Evolutionary conservation across 2,888 invertebrate species (phyloP), one percentile per base, ranked within the genome.

Genomic region (Nebria salina): DNA sequence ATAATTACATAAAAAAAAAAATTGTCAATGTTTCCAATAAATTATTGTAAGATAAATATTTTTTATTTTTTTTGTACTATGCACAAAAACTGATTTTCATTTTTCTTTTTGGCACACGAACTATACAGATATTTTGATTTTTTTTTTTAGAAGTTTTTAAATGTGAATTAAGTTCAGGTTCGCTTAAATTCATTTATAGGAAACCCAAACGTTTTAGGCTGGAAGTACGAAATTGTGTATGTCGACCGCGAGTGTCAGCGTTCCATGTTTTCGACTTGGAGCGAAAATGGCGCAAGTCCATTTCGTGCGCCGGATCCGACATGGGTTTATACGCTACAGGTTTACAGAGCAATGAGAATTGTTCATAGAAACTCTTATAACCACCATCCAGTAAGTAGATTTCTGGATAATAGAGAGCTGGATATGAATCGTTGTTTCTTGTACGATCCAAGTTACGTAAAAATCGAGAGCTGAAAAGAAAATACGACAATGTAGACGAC

Each of bases 351-450:
- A 34, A 34, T 34, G 34, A 34, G 34, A 34, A 92, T 0, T 90
- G 89, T 84, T 93, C 91, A 88, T 92, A 97, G 90, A 99, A 98
- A 43, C 92, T 91, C 86, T 96, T 94, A 89, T 97, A 97, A 66
- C 97, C 97, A 1, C 97, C 97, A 86, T 97, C 95, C 34, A 99
- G 91, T 1, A 99, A 90, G 89, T 99, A 99, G 1, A 98, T 90
- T 89, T 99, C 99, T 0, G 98, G 98, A 90, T 96, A 97, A 87
- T 95, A 91, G 0, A 99, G 91, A 0, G 92, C 90, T 0, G 99
- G 99, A 89, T 98, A 98, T 83, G 91, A 91, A 77, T 94, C 94
- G 82, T 92, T 93, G 89, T 98, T 97, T 68, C 92, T 90, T 15
- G 93, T 93, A 0, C 99, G 92, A 89, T 99, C 98, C 42, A 93